A percentile compares a stretch with the other conserved stretches of the same genome.
Conservation (phyloP, 2,113 vertebrate species). For the Ptyas mucosa region DNA sequence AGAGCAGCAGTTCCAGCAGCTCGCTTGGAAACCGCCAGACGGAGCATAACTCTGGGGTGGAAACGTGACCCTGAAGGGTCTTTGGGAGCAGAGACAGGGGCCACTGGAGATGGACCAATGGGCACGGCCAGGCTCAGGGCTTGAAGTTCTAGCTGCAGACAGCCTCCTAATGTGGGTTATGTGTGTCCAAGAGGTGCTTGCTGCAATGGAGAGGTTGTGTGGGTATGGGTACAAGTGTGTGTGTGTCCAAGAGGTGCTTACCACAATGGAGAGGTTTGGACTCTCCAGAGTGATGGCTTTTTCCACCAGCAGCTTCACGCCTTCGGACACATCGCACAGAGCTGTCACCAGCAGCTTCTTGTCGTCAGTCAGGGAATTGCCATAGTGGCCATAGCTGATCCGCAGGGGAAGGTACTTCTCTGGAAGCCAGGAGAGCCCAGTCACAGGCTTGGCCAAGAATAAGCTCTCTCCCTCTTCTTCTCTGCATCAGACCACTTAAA, state of each 20-base stretch:
- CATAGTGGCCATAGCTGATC: slow-evolving; percentile 77
- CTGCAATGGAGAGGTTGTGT: slow-evolving; percentile 67
- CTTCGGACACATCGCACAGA: slow-evolving; percentile 63
- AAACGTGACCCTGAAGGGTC: not conserved
- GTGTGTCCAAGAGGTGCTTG: slow-evolving; percentile 12
- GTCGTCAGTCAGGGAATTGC: slow-evolving; percentile 64
- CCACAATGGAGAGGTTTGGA: slow-evolving; percentile 71
- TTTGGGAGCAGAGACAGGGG: not conserved
- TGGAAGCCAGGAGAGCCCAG: slow-evolving; percentile 53
- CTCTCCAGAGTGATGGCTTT: slow-evolving; percentile 75
- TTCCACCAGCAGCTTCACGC: slow-evolving; percentile 72
- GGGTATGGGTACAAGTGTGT: fast-evolving
- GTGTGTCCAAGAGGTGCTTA: slow-evolving; percentile 17
- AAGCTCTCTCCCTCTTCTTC: not conserved
- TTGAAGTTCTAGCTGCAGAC: too few relatives aligned
- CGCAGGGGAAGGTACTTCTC: slow-evolving; percentile 71
- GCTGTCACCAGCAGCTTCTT: slow-evolving; percentile 81
- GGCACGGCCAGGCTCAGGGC: too few relatives aligned
- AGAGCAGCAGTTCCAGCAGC: not conserved
- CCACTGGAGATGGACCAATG: not conserved
- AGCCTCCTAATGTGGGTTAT: not conserved
- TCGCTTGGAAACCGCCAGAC: not conserved
- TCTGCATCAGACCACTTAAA: not conserved
- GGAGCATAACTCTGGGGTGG: not conserved
- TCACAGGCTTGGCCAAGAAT: not conserved